Evolutionary conservation across 1,140 invertebrate species (phyloP).

Genomic region (Laupala kohalensis): DNA sequence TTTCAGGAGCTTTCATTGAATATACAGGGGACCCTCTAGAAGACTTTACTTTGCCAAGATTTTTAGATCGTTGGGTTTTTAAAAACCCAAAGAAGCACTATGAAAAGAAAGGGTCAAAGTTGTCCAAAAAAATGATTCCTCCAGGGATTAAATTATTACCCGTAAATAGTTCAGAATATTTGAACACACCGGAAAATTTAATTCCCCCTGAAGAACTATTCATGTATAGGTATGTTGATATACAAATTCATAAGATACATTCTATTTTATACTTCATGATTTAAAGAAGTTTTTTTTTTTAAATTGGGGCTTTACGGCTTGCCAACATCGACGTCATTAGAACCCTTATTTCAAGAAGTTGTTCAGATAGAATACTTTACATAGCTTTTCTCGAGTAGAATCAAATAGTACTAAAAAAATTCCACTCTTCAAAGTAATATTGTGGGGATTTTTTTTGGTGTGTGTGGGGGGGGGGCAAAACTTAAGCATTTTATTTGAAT

Average conservation of each 20-base stretch:
- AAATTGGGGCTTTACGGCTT: too few species aligned
- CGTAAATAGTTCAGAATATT: slow-evolving; percentile 7
- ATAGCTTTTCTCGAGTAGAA: too few species aligned
- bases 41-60: slow-evolving; percentile 79
- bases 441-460: too few species aligned
- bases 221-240: slow-evolving; percentile 8
- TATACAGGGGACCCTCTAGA: slow-evolving; percentile 86
- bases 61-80: slow-evolving; percentile 89
- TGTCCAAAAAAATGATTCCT: slow-evolving; percentile 3
- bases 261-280: too few species aligned
- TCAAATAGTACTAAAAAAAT: too few species aligned
- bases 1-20: slow-evolving; percentile 49
- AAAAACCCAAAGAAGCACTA: slow-evolving; percentile 78
- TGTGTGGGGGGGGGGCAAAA: too few species aligned
- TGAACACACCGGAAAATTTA: neutral
- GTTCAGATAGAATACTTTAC: too few species aligned
- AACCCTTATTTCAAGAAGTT: too few species aligned
- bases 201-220: slow-evolving; percentile 11
- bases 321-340: too few species aligned
- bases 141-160: neutral
- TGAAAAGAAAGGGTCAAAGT: neutral
- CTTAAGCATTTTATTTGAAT: too few species aligned
- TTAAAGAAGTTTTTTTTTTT: too few species aligned
- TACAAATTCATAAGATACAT: neutral
- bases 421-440: too few species aligned